Percentiles rank a stretch among this genome's conserved stretches.
These are phyloP conservation scores for Machaerirhynchus nigripectus DNA, from an alignment of 2,113 vertebrate genomes.

Conservation along the genomic window DNA sequence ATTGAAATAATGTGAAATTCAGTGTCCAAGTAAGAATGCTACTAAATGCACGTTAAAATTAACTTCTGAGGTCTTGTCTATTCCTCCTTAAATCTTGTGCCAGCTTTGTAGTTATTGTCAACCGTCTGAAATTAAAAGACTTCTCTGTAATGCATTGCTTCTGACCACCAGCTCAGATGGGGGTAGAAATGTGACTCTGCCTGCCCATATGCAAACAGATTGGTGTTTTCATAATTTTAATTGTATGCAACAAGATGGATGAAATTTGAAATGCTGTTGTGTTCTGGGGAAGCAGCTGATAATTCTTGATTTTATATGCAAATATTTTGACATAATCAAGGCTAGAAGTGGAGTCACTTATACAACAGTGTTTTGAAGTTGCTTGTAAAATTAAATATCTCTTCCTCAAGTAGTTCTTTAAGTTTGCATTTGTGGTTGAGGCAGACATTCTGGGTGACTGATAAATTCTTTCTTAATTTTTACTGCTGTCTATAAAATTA, in stretches of 20 bases:
- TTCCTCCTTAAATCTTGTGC: background rate
- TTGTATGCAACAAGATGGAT: background rate
- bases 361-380: background rate
- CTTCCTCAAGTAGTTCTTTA: background rate
- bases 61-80: background rate
- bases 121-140: background rate
- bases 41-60: background rate
- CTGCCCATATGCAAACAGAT: background rate
- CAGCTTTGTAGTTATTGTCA: background rate
- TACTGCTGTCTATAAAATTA: background rate
- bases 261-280: background rate
- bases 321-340: background rate
- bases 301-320: background rate
- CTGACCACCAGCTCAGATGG: background rate
- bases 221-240: background rate
- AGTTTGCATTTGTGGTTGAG: background rate
- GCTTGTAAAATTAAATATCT: background rate
- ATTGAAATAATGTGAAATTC: background rate
- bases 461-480: background rate
- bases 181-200: background rate
- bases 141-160: background rate
- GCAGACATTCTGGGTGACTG: background rate
- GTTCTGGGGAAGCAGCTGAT: background rate
- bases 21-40: background rate
- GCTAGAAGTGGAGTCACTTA: background rate